Conservation (phyloP, 2,888 invertebrate species). For the Spisula subtruncata region DNA sequence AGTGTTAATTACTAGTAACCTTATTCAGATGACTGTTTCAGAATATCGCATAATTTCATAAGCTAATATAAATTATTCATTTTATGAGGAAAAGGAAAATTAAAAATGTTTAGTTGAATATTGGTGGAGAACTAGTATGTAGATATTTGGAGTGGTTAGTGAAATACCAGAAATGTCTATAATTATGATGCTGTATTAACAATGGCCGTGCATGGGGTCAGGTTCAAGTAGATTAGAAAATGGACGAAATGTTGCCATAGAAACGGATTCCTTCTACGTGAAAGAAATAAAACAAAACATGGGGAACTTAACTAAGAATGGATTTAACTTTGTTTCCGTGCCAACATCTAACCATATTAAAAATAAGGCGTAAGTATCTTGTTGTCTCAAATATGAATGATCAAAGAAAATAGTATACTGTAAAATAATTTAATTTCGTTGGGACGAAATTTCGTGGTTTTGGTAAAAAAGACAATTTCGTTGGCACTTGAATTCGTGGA, state of each 20-base stretch:
- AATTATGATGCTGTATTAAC: not conserved
- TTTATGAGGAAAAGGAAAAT: not conserved
- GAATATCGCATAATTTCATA: not conserved
- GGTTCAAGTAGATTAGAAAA: conserved; percentile 43
- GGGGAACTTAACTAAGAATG: conserved; percentile 55
- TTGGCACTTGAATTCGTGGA: too few relatives aligned
- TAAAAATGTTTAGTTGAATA: not conserved
- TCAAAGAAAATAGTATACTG: too few relatives aligned
- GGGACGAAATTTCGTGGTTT: too few relatives aligned
- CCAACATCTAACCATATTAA: conserved; percentile 52
- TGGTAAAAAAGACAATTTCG: too few relatives aligned
- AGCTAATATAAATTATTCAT: too few relatives aligned
- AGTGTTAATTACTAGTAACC: too few relatives aligned
- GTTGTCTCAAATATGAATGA: too few relatives aligned
- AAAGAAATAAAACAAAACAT: conserved; percentile 46
- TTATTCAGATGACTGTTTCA: too few relatives aligned
- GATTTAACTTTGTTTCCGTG: conserved; percentile 67
- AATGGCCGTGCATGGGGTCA: conserved; percentile 62
- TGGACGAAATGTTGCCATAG: conserved; percentile 31
- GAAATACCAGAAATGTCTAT: not conserved
- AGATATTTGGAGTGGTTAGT: not conserved
- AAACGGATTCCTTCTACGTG: conserved; percentile 37
- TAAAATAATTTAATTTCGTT: too few relatives aligned
- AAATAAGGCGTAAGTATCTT: conserved; percentile 67
- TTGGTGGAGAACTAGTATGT: not conserved